Conservation (phyloP, 2,113 vertebrate species). For the Rhizomys pruinosus region DNA sequence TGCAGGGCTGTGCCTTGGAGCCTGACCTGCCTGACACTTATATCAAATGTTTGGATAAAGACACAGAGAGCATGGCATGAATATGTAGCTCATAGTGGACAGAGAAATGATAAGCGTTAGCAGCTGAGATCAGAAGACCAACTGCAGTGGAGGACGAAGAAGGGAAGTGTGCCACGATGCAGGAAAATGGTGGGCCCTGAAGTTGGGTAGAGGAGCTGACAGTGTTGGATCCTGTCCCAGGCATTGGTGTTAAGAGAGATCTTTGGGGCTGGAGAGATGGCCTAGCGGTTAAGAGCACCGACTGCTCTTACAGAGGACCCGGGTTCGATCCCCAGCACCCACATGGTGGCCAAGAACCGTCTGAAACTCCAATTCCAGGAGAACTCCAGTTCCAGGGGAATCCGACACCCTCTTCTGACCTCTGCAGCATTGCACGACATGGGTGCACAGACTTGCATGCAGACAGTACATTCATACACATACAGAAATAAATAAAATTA, state of each 20-base stretch:
- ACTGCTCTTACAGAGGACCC: too few species aligned
- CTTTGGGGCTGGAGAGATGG: not conserved
- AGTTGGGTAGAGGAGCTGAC: not conserved
- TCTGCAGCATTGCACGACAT: too few species aligned
- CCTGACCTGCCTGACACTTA: not conserved
- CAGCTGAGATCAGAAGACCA: not conserved
- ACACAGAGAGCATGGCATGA: not conserved
- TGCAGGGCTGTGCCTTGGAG: not conserved
- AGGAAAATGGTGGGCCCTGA: not conserved
- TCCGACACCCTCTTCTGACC: too few species aligned
- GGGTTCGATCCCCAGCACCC: too few species aligned
- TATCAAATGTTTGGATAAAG: not conserved
- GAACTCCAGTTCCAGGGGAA: too few species aligned
- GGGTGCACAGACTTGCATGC: too few species aligned
- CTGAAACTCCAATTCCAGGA: too few species aligned
- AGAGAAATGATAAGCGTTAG: not conserved
- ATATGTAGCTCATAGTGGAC: not conserved
- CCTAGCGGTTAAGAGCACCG: too few species aligned
- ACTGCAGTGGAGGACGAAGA: not conserved
- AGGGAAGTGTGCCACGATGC: not conserved
- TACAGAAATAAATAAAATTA: too few species aligned
- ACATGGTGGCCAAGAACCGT: too few species aligned
- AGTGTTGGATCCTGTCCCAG: fast-evolving
- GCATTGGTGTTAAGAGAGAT: not conserved
- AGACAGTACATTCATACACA: too few species aligned